phyloP scores from a whole-genome alignment of 2,113 vertebrate genomes.

The Periophthalmodon schlosseri region DNA sequence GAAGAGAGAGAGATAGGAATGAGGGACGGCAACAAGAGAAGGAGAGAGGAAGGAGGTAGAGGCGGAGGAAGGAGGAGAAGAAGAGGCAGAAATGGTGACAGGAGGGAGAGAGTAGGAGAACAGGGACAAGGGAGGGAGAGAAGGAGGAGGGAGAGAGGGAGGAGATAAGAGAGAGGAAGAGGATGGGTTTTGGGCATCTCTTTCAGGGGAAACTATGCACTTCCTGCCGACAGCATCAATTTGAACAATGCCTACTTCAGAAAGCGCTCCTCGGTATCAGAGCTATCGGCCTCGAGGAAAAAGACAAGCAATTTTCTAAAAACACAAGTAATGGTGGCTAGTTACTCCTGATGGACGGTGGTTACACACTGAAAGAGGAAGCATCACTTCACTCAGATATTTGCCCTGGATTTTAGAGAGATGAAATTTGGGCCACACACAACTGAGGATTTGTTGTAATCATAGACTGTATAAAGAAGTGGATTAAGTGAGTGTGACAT shows the following conservation, averaged over 20 bases:
- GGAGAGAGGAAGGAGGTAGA: too few relatives aligned
- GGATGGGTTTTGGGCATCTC: conserved; percentile 24
- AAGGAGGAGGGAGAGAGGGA: conserved; percentile 9
- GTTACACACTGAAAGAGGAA: conserved; percentile 16
- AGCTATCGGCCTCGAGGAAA: conserved; percentile 11
- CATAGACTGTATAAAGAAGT: too few relatives aligned
- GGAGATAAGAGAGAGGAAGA: neutral
- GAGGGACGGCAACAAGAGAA: too few relatives aligned
- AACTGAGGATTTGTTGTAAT: neutral
- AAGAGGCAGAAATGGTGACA: too few relatives aligned
- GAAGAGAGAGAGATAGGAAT: too few relatives aligned
- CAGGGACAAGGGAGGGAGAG: neutral
- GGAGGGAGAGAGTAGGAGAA: too few relatives aligned
- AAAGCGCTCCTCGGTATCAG: conserved; percentile 28
- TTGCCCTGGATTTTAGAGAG: conserved; percentile 1
- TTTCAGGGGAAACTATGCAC: conserved; percentile 17
- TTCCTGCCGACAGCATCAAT: conserved; percentile 44
- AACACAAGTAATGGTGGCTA: conserved; percentile 15
- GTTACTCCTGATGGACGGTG: conserved; percentile 27
- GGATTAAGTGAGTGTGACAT: too few relatives aligned
- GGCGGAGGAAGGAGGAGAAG: too few relatives aligned
- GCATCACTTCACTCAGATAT: conserved; percentile 11
- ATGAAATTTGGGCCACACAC: neutral
- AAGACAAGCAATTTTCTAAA: conserved; percentile 27
- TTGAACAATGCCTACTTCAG: conserved; percentile 21